Conservation (phyloP, 2,888 invertebrate genomes). For the Mythimna albipuncta region DNA sequence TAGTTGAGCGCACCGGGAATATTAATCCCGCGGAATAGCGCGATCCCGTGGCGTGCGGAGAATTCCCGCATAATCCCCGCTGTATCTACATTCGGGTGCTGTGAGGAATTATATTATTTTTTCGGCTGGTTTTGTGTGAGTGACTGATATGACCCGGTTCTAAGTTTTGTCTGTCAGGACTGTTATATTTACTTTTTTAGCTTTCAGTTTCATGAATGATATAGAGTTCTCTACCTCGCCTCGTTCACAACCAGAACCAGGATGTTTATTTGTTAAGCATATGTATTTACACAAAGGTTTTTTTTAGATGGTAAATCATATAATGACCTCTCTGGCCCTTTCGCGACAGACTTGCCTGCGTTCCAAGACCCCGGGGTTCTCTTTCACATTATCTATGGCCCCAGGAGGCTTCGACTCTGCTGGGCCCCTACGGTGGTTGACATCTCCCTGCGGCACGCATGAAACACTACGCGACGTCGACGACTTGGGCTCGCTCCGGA, state of each 20-base stretch:
- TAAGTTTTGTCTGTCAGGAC: not conserved
- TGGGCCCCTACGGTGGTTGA: too few relatives aligned
- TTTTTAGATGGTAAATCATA: too few relatives aligned
- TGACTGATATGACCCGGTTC: not conserved
- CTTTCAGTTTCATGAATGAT: not conserved
- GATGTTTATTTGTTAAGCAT: too few relatives aligned
- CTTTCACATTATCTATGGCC: too few relatives aligned
- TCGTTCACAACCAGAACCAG: not conserved
- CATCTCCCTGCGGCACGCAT: too few relatives aligned
- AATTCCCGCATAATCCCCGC: constrained; percentile 62
- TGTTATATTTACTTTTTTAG: not conserved
- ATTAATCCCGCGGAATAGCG: constrained; percentile 76
- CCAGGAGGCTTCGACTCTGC: too few relatives aligned
- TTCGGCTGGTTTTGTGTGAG: constrained; percentile 10
- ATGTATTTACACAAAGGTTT: too few relatives aligned
- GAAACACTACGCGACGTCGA: too few relatives aligned
- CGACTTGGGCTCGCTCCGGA: too few relatives aligned
- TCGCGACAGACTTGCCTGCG: too few relatives aligned
- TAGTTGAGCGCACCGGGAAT: constrained; percentile 77
- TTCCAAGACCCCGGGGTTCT: too few relatives aligned
- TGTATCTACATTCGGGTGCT: constrained; percentile 54
- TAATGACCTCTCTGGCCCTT: too few relatives aligned
- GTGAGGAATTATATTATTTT: constrained; percentile 52
- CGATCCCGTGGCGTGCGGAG: constrained; percentile 58
- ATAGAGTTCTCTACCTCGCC: not conserved